Evolutionary conservation across 1,140 invertebrate species (phyloP).

Genomic region (Hormaphis cornu): DNA sequence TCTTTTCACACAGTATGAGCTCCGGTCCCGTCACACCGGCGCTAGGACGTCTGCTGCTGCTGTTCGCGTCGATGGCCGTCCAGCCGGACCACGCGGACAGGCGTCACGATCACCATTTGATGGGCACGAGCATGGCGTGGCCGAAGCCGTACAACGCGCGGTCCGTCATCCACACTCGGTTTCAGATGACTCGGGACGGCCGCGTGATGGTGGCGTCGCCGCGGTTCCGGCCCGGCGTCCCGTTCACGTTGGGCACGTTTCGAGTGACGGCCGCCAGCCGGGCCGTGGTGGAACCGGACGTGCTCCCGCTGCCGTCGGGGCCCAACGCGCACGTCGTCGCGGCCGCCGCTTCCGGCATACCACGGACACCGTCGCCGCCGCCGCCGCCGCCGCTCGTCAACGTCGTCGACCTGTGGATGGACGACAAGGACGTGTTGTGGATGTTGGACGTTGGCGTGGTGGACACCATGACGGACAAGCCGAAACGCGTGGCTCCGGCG

Average conservation of each 20-base stretch:
- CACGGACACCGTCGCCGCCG: not conserved
- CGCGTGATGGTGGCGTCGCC: not conserved
- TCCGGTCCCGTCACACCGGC: no score
- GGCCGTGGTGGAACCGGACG: not conserved
- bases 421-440: conserved; percentile 47
- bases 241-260: conserved; percentile 3
- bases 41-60: not conserved
- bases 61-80: not conserved
- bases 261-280: not conserved
- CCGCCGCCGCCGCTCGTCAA: not conserved
- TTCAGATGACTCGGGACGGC: not conserved
- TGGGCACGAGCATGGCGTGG: not conserved
- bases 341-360: not conserved
- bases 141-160: not conserved
- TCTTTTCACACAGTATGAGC: no score
- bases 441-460: conserved; percentile 51
- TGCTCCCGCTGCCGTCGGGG: not conserved
- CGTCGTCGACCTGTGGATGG: conserved; percentile 51
- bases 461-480: conserved; percentile 45
- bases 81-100: not conserved
- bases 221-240: not conserved
- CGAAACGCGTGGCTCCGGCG: conserved; percentile 47
- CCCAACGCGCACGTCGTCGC: not conserved
- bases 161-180: not conserved
- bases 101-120: not conserved